Percentiles rank a stretch among this genome's conserved stretches.
Evolutionary conservation across 2,888 invertebrate genomes (phyloP).

Genomic region (Drosophila neotestacea): DNA sequence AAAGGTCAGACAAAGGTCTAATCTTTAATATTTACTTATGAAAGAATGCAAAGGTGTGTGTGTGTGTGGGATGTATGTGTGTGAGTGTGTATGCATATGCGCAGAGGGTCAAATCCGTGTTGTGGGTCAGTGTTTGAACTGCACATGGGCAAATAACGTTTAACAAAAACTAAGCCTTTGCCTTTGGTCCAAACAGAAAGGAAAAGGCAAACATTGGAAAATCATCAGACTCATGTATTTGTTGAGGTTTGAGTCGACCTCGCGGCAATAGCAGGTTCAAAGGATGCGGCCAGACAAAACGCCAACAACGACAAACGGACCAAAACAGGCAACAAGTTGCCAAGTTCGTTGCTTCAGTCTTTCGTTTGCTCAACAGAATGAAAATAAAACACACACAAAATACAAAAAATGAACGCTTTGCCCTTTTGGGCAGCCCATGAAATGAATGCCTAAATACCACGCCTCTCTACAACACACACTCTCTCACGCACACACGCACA

Average conservation of each 20-base stretch:
- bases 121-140: slow-evolving; percentile 73
- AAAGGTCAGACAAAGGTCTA: slow-evolving; percentile 61
- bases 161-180: slow-evolving; percentile 51
- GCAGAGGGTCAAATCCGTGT: slow-evolving; percentile 36
- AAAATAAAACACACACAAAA: not conserved
- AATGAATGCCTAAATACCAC: slow-evolving; percentile 76
- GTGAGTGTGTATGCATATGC: not conserved
- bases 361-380: slow-evolving; percentile 45
- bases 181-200: slow-evolving; percentile 32
- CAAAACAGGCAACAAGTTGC: slow-evolving; percentile 15
- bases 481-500: slow-evolving; percentile 28
- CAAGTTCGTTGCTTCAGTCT: slow-evolving; percentile 63
- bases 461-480: slow-evolving; percentile 56
- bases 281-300: slow-evolving; percentile 64
- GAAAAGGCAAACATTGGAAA: slow-evolving; percentile 57
- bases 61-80: not conserved
- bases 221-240: slow-evolving; percentile 63
- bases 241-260: slow-evolving; percentile 65
- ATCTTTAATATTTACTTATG: slow-evolving; percentile 67
- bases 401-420: slow-evolving; percentile 66
- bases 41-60: not conserved
- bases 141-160: slow-evolving; percentile 68
- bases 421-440: slow-evolving; percentile 67
- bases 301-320: slow-evolving; percentile 10
- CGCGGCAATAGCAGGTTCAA: slow-evolving; percentile 74